Evolutionary conservation across 2,797 vertebrate species (phyloP).

Genomic region (Psittacula echo): DNA sequence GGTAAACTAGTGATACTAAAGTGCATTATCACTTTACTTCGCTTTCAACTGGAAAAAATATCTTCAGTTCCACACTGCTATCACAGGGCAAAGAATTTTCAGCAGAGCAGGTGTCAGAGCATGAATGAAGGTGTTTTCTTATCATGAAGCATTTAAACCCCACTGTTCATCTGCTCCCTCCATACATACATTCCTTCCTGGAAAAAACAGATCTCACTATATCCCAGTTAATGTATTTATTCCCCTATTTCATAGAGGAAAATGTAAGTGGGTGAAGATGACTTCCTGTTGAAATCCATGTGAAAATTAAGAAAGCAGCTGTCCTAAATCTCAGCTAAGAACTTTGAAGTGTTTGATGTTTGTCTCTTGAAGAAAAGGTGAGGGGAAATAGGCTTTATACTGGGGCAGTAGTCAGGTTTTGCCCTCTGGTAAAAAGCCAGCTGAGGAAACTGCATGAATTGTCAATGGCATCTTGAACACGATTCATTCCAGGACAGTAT

Average conservation of each 20-base stretch:
- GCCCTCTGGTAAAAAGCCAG: neutral
- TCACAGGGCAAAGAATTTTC: neutral
- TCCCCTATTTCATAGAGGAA: neutral
- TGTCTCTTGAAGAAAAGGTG: neutral
- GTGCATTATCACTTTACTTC: neutral
- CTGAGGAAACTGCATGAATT: accelerated
- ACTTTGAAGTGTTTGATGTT: neutral
- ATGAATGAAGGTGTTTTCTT: neutral
- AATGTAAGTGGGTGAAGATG: neutral
- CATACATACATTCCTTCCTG: neutral
- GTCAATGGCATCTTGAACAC: neutral
- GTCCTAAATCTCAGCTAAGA: neutral
- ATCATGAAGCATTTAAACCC: neutral
- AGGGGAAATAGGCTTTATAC: neutral
- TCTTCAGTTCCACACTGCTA: neutral
- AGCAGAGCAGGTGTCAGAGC: neutral
- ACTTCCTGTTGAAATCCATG: neutral
- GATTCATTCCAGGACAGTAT: neutral
- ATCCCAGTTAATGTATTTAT: neutral
- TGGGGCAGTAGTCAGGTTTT: neutral
- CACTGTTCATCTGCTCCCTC: neutral
- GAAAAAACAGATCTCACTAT: neutral
- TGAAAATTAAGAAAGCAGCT: neutral
- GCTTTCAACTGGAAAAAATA: neutral
- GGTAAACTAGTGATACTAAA: neutral